These are phyloP conservation scores for Copidosoma aretas DNA, from an alignment of 2,888 invertebrate species.

Conservation along the genomic window DNA sequence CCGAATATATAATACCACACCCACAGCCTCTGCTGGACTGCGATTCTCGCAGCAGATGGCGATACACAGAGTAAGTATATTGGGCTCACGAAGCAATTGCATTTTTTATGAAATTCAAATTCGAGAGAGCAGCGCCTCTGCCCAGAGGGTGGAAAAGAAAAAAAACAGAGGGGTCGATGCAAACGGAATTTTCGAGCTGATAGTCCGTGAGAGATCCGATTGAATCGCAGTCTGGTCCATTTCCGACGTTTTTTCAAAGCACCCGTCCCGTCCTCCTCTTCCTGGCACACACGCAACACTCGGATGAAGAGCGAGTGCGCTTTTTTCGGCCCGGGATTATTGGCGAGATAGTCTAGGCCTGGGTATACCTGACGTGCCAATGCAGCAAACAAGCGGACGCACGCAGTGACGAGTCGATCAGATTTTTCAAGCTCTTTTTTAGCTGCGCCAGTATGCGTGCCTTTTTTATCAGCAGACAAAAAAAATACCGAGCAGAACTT, in stretches of 20 bases:
- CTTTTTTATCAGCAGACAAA: neutral
- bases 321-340: constrained; percentile 30
- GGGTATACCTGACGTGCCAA: too few relatives aligned
- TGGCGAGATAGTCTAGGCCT: constrained; percentile 4
- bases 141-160: neutral
- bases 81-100: constrained; percentile 8
- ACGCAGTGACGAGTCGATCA: neutral
- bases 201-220: constrained; percentile 32
- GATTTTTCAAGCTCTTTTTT: constrained; percentile 10
- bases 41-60: constrained; percentile 25
- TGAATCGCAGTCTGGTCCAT: constrained; percentile 30
- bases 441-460: neutral
- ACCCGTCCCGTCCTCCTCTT: constrained; percentile 1
- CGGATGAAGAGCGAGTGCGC: neutral
- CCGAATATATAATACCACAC: neutral
- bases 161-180: neutral
- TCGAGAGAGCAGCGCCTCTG: neutral
- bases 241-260: constrained; percentile 33
- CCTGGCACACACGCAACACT: too few relatives aligned
- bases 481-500: too few relatives aligned
- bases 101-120: constrained; percentile 42
- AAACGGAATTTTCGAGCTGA: constrained; percentile 21
- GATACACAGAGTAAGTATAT: constrained; percentile 10
- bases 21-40: neutral
- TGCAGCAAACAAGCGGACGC: too few relatives aligned